phyloP scores from a whole-genome alignment of 2,888 invertebrate genomes.

The Tetramorium bicarinatum region DNA sequence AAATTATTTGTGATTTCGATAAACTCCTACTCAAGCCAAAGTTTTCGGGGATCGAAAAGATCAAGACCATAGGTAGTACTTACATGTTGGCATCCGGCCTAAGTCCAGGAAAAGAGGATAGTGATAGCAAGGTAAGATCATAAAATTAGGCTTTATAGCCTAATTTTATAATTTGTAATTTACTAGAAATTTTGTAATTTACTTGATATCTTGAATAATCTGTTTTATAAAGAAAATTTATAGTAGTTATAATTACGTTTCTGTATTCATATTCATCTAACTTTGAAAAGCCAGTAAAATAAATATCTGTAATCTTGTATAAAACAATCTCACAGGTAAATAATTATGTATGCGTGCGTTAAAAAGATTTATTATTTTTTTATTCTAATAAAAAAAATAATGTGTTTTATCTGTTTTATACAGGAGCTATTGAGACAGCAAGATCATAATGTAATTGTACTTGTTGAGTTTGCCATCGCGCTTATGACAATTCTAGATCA shows the following conservation, averaged over 20 bases:
- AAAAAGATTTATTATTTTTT: not conserved
- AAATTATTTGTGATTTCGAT: slow-evolving; percentile 99
- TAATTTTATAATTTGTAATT: not conserved
- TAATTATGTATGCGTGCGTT: not conserved
- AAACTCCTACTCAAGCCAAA: slow-evolving; percentile 97
- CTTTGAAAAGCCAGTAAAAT: not conserved
- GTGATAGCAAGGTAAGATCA: slow-evolving; percentile 88
- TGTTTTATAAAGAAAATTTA: not conserved
- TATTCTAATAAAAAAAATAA: not conserved
- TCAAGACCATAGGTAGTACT: slow-evolving; percentile 99
- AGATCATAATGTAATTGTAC: slow-evolving; percentile 94
- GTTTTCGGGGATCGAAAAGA: slow-evolving; percentile 98
- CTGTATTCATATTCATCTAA: not conserved
- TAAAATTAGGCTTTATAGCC: slow-evolving; percentile 84
- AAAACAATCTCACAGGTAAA: not conserved
- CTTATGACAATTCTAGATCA: slow-evolving; percentile 97
- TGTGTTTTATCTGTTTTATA: not conserved
- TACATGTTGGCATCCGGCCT: slow-evolving; percentile 99
- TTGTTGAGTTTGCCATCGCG: slow-evolving; percentile 98
- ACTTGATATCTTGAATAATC: not conserved
- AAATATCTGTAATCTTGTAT: not conserved
- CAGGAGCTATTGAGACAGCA: slow-evolving; percentile 88
- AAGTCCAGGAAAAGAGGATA: slow-evolving; percentile 94
- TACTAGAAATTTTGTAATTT: not conserved
- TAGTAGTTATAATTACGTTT: not conserved